Conservation (phyloP, 1,140 invertebrate species). For the Drosophila miranda region DNA sequence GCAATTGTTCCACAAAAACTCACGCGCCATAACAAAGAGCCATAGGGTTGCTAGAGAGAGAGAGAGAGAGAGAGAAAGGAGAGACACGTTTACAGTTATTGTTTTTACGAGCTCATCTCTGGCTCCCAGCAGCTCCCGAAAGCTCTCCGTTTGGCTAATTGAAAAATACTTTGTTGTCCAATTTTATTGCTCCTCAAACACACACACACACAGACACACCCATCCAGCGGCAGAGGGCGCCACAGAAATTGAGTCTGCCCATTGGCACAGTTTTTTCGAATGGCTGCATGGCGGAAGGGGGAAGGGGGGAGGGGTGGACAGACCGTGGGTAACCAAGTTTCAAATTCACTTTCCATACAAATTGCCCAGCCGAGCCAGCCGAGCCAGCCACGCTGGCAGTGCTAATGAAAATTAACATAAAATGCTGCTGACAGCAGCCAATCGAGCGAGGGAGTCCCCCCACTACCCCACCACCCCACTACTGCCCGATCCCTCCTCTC, state of each 20-base stretch:
- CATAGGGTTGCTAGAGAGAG: neutral
- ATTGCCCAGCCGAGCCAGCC: slow-evolving; percentile 59
- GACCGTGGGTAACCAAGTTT: slow-evolving; percentile 51
- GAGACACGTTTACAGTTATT: slow-evolving; percentile 66
- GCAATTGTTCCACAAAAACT: slow-evolving; percentile 59
- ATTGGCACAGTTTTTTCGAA: slow-evolving; percentile 61
- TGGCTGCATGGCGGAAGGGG: slow-evolving; percentile 11
- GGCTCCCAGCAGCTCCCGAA: slow-evolving; percentile 5
- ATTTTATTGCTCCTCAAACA: slow-evolving; percentile 53
- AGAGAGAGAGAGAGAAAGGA: neutral
- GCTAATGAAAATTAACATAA: slow-evolving; percentile 81
- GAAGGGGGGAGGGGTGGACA: neutral
- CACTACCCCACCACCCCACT: neutral
- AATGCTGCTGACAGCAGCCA: slow-evolving; percentile 79
- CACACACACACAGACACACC: neutral
- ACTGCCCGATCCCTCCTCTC: neutral
- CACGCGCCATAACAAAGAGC: slow-evolving; percentile 41
- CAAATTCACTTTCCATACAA: slow-evolving; percentile 80
- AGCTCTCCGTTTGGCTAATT: slow-evolving; percentile 59
- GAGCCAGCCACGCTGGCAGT: slow-evolving; percentile 59
- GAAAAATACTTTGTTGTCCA: slow-evolving; percentile 79
- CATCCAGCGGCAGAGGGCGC: slow-evolving; percentile 5
- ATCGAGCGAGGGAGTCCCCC: slow-evolving; percentile 56
- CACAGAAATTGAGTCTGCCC: no score
- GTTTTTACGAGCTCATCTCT: slow-evolving; percentile 67